Conservation (phyloP, 2,113 vertebrate species). For the Condylura cristata region DNA sequence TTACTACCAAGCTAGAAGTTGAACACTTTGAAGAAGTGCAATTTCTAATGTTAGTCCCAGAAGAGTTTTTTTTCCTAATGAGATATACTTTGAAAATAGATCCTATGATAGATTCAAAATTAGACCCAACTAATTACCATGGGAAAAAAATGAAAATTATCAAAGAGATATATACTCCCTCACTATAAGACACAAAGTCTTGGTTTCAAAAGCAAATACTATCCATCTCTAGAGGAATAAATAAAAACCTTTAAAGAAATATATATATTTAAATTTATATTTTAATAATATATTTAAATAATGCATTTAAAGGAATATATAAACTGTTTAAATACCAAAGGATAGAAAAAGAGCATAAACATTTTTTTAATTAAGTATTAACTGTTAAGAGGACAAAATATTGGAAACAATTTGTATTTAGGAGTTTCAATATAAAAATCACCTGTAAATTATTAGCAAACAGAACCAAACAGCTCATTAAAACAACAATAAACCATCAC, state of each 20-base stretch:
- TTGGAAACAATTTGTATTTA: neutral
- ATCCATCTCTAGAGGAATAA: conserved; percentile 28
- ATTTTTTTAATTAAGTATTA: neutral
- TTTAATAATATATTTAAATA: no score
- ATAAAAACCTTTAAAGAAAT: neutral
- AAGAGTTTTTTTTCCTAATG: neutral
- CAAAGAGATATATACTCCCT: neutral
- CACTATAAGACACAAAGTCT: neutral
- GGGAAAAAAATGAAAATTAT: conserved; percentile 34
- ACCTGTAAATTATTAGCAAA: neutral
- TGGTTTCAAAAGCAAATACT: conserved; percentile 39
- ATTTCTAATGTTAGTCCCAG: conserved; percentile 21
- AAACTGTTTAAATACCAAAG: neutral
- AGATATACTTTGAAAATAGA: conserved; percentile 17
- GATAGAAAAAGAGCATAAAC: neutral
- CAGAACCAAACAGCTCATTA: neutral
- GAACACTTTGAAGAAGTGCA: neutral
- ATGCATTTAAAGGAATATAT: conserved; percentile 1
- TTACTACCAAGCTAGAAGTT: conserved; percentile 9
- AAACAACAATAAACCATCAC: conserved; percentile 10
- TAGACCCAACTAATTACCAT: neutral
- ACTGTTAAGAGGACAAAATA: neutral
- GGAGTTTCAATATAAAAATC: neutral
- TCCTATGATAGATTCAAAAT: conserved; percentile 3
- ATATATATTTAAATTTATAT: no score